These are phyloP conservation scores for Vireo altiloquus DNA, from an alignment of 2,113 vertebrate genomes.

Conservation along the genomic window DNA sequence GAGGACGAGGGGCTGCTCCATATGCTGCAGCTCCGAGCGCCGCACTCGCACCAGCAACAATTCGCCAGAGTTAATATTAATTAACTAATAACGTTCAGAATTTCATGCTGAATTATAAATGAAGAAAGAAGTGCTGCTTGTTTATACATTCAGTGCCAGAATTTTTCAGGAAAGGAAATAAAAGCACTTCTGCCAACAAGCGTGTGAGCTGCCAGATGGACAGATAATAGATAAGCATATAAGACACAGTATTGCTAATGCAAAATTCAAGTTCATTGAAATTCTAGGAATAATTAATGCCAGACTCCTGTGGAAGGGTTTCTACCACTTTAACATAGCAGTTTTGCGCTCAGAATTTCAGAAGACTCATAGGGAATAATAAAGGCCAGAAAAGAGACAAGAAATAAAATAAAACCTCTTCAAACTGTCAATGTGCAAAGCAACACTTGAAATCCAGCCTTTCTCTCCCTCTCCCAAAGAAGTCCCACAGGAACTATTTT, in stretches of 20 bases:
- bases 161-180: conserved; percentile 37
- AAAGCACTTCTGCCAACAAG: conserved; percentile 15
- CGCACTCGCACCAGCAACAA: neutral
- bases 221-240: neutral
- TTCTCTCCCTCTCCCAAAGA: neutral
- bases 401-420: neutral
- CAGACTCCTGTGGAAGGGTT: neutral
- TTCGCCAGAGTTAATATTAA: neutral
- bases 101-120: neutral
- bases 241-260: neutral
- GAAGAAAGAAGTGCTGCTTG: neutral
- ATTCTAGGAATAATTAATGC: conserved; percentile 7
- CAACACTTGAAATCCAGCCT: neutral
- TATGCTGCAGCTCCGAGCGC: neutral
- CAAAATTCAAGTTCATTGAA: conserved; percentile 17
- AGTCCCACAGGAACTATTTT: neutral
- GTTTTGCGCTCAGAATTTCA: neutral
- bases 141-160: conserved; percentile 1
- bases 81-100: neutral
- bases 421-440: neutral
- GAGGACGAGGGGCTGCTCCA: neutral
- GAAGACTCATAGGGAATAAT: neutral
- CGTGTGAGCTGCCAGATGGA: conserved; percentile 25
- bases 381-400: neutral
- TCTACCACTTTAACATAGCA: neutral